Evolutionary conservation across 2,797 vertebrate genomes (phyloP).

Genomic region (Poecilia velifera): DNA sequence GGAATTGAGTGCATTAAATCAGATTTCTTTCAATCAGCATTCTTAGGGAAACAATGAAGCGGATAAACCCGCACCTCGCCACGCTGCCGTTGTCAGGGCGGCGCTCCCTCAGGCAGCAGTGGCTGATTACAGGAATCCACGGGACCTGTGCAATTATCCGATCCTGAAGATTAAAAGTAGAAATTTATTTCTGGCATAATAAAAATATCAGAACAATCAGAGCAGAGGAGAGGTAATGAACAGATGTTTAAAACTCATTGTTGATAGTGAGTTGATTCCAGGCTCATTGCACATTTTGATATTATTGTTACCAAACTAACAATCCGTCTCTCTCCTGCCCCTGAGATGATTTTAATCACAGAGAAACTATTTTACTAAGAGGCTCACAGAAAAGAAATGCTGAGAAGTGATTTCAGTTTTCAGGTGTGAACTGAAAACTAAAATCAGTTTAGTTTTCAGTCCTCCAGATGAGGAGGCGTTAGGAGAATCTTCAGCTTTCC

Average conservation of each 20-base stretch:
- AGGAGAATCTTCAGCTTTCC: not conserved
- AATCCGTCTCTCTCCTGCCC: not conserved
- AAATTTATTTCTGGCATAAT: constrained; percentile 39
- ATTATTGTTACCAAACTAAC: not conserved
- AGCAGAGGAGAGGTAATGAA: constrained; percentile 33
- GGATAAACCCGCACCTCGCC: constrained; percentile 39
- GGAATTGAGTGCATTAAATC: constrained; percentile 59
- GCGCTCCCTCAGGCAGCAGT: constrained; percentile 22
- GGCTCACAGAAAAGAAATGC: not conserved
- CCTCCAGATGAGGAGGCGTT: not conserved
- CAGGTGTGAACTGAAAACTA: not conserved
- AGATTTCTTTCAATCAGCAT: constrained; percentile 61
- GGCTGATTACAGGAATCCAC: constrained; percentile 53
- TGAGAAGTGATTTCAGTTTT: not conserved
- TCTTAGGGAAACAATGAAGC: constrained; percentile 64
- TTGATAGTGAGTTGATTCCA: not conserved
- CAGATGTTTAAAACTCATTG: constrained; percentile 39
- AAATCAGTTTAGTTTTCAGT: no score
- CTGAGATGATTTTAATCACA: not conserved
- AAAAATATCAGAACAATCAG: constrained; percentile 17
- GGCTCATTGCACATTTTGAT: not conserved
- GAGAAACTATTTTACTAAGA: not conserved
- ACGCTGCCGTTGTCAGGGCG: constrained; percentile 6
- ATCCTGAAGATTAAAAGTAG: constrained; percentile 57
- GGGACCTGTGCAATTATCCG: constrained; percentile 63